Base-by-base conservation (phyloP, 1,140 invertebrate species). In the Drosophila bifasciata region DNA sequence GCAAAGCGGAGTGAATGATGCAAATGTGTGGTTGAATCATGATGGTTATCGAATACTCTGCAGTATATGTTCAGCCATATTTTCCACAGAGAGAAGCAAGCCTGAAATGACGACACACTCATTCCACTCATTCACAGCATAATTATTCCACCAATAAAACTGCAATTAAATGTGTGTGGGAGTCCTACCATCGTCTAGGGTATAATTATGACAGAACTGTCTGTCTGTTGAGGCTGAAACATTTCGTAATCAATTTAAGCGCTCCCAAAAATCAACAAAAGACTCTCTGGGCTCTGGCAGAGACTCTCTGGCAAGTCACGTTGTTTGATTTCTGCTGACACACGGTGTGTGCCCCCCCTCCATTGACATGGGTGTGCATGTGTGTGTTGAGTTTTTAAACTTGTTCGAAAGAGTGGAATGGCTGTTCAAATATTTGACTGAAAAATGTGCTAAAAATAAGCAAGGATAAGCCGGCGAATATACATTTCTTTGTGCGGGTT, bases 241-340 rank as follows among this genome's bases (percentile, higher is more conserved):
- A 68, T 56, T 68, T 56, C 63, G 62, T 68, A 68, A 66, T 66
- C 62, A 66, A 64, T 66, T 64, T 66, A 66, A 66, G 62, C 62
- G 62, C 62, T 51, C 50, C 50, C 19, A 68, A 68, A 68, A 23
- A 67, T 67, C 66, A 68, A 68, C 66, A 68, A 68, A 25, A 28
- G 62, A 67, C 49, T 48, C 32, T 32, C 2, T n/a, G n/a, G n/a
- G n/a, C n/a, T 1, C 32, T 11, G 3, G 32, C n/a, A n/a, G 21
- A 68, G 50, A 46, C 56, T 32, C 63, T 53, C 56, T 68, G 50
- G 50, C 62, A 68, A 68, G 66, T 68, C 64, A 68, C 64, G 64
- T 68, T 56, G 64, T 25, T 68, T 32, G 62, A 68, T 66, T 55
- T 55, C 62, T 45, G 28, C 25, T 41, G 48, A 25, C 23, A 53